Percentiles rank a stretch among this genome's conserved stretches.
phyloP scores from a whole-genome alignment of 2,888 invertebrate species.

The Epistrophe grossulariae region DNA sequence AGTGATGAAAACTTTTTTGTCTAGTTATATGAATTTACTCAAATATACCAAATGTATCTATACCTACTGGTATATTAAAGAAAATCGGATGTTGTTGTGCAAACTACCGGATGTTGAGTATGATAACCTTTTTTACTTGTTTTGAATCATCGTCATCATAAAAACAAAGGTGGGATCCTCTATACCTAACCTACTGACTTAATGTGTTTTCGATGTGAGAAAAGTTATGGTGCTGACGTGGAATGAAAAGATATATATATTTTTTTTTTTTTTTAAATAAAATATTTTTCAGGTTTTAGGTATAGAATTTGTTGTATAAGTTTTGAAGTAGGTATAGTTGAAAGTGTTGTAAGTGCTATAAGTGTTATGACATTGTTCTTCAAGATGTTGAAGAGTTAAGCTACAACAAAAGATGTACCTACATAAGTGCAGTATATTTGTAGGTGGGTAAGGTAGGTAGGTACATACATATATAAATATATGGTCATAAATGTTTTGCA shows the following conservation, averaged over 20 bases:
- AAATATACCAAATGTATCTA: no score
- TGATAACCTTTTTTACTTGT: not conserved
- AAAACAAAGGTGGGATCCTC: not conserved
- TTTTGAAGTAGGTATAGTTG: not conserved
- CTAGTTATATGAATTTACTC: no score
- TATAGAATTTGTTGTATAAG: not conserved
- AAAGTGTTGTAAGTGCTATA: not conserved
- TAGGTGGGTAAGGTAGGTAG: no score
- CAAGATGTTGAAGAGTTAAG: not conserved
- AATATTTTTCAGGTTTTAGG: not conserved
- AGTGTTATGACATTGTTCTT: not conserved
- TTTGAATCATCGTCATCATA: not conserved
- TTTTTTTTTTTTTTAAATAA: not conserved
- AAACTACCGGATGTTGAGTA: not conserved
- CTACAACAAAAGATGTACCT: not conserved
- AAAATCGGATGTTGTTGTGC: not conserved
- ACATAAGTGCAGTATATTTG: no score
- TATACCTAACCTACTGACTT: not conserved
- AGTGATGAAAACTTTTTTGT: not conserved
- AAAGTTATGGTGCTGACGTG: constrained; percentile 2
- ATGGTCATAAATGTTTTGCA: no score
- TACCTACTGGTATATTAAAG: no score
- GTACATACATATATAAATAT: no score
- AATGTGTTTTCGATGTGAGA: constrained; percentile 5
- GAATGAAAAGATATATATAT: not conserved